A percentile compares a stretch with the other conserved stretches of the same genome.
These are phyloP conservation scores for Scaptomyza cyrtandrae DNA, from an alignment of 2,888 invertebrate genomes.

Conservation along the genomic window DNA sequence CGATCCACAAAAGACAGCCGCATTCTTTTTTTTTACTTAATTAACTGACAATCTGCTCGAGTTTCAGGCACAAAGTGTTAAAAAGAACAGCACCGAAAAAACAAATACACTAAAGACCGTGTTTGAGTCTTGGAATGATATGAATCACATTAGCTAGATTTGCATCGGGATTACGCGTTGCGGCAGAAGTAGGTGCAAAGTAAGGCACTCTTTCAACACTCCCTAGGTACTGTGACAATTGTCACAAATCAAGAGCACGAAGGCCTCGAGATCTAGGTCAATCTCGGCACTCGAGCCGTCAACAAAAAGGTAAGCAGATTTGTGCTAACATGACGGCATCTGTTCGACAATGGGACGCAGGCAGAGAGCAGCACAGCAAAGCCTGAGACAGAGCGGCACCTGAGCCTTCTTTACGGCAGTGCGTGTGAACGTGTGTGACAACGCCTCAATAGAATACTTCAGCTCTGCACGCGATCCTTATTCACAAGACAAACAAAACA, in stretches of 20 bases:
- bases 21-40: conserved; percentile 46
- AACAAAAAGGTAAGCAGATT: conserved; percentile 77
- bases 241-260: conserved; percentile 65
- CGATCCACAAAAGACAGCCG: conserved; percentile 19
- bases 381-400: conserved; percentile 37
- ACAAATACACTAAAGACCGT: conserved; percentile 8
- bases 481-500: conserved; percentile 49
- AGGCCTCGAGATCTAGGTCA: conserved; percentile 56
- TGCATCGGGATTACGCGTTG: conserved; percentile 71
- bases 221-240: conserved; percentile 73
- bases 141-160: conserved; percentile 80
- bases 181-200: conserved; percentile 37
- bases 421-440: conserved; percentile 65
- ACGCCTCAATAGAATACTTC: conserved; percentile 50
- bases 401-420: conserved; percentile 27
- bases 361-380: conserved; percentile 6
- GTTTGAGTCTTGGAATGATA: conserved; percentile 42
- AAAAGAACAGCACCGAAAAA: conserved; percentile 55
- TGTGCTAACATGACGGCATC: conserved; percentile 79
- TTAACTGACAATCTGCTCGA: conserved; percentile 61
- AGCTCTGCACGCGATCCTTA: conserved; percentile 36
- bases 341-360: conserved; percentile 52
- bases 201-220: conserved; percentile 33
- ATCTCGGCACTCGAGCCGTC: conserved; percentile 63
- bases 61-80: conserved; percentile 72